phyloP scores from a whole-genome alignment of 2,888 invertebrate species.

The Dichetophora obliterata region DNA sequence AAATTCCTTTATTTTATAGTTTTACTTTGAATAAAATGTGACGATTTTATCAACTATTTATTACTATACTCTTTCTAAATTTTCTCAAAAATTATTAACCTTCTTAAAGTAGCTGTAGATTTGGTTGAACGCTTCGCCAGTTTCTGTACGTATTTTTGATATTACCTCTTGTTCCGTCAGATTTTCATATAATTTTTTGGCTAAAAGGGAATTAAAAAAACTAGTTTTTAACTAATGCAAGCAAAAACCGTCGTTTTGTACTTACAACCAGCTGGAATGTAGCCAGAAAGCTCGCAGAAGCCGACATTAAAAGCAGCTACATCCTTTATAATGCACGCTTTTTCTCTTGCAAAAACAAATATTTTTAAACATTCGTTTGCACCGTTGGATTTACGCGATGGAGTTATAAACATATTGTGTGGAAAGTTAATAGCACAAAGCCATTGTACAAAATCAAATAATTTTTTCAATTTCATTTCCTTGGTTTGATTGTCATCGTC shows the following conservation, averaged over 20 bases:
- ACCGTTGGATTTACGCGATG: slow-evolving; percentile 36
- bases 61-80: too few species aligned
- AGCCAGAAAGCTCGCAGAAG: slow-evolving; percentile 83
- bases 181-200: slow-evolving; percentile 51
- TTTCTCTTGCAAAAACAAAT: slow-evolving; percentile 77
- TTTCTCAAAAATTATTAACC: too few species aligned
- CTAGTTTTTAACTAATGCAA: neutral
- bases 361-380: slow-evolving; percentile 70
- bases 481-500: slow-evolving; percentile 44
- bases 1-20: too few species aligned
- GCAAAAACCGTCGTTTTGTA: slow-evolving; percentile 33
- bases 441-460: slow-evolving; percentile 70
- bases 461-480: slow-evolving; percentile 48
- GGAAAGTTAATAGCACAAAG: slow-evolving; percentile 77
- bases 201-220: slow-evolving; percentile 48
- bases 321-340: slow-evolving; percentile 73
- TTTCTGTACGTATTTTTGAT: slow-evolving; percentile 56
- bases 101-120: slow-evolving; percentile 56
- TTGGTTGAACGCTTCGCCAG: slow-evolving; percentile 57
- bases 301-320: slow-evolving; percentile 77
- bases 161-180: slow-evolving; percentile 57
- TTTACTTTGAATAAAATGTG: too few species aligned
- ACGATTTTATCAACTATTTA: too few species aligned
- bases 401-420: slow-evolving; percentile 62
- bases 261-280: slow-evolving; percentile 79